A percentile compares a stretch with the other conserved stretches of the same genome.
phyloP scores from a whole-genome alignment of 2,797 vertebrate species.

The Epinephelus awoara region DNA sequence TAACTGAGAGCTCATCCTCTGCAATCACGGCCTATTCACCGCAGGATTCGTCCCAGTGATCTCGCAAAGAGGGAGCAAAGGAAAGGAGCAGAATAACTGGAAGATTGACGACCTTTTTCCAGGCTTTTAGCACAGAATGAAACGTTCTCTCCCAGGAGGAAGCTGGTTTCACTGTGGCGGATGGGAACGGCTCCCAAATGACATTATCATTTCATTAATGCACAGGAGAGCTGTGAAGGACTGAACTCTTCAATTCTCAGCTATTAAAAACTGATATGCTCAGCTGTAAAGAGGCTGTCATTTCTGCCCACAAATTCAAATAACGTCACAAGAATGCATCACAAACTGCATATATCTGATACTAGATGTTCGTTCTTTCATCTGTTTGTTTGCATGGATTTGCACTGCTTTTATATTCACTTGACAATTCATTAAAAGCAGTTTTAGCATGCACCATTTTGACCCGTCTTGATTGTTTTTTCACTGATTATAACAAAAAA shows the following conservation, averaged over 20 bases:
- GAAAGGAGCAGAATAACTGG: background rate
- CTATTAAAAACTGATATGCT: background rate
- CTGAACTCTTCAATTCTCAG: constrained; percentile 8
- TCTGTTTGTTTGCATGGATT: background rate
- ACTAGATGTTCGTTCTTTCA: too few species aligned
- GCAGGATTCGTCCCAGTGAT: background rate
- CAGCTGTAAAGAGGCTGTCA: background rate
- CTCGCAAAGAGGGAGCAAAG: background rate
- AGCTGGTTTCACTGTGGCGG: background rate
- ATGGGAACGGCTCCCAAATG: constrained; percentile 16
- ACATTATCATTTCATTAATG: constrained; percentile 25
- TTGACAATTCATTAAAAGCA: background rate
- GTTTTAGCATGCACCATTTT: background rate
- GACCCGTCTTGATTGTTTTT: background rate
- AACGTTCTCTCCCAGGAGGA: constrained; percentile 39
- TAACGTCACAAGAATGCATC: too few species aligned
- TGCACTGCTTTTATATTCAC: background rate
- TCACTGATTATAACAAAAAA: background rate
- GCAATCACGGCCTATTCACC: constrained; percentile 35
- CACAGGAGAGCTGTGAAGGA: background rate
- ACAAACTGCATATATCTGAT: background rate
- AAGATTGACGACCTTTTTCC: constrained; percentile 22
- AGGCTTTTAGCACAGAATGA: constrained; percentile 18
- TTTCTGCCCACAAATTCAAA: background rate
- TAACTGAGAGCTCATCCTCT: constrained; percentile 19